Evolutionary conservation across 1,140 invertebrate species (phyloP).

Genomic region (Trissolcus basalis): DNA sequence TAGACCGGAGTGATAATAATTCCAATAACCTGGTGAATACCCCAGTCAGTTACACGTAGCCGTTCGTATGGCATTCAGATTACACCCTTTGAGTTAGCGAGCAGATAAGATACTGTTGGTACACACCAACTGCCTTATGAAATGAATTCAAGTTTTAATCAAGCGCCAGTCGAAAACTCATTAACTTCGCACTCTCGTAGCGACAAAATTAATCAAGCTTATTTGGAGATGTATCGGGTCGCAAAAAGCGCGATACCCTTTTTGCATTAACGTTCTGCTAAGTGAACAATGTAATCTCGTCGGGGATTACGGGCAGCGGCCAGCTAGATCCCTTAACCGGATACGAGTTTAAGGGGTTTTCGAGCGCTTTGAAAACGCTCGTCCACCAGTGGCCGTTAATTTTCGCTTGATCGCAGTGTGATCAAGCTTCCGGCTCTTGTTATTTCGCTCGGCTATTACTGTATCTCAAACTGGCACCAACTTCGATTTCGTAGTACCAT

Average conservation of each 20-base stretch:
- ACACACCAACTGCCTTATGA: conserved; percentile 10
- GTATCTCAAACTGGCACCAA: conserved; percentile 40
- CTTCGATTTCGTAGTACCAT: conserved; percentile 36
- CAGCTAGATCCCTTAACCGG: conserved; percentile 54
- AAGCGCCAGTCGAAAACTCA: conserved; percentile 20
- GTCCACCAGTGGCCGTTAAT: conserved; percentile 61
- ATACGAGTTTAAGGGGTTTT: conserved; percentile 61
- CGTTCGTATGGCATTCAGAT: conserved; percentile 25
- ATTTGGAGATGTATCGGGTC: conserved; percentile 27
- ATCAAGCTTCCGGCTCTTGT: conserved; percentile 52
- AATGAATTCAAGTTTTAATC: conserved; percentile 40
- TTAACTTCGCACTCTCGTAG: conserved; percentile 16
- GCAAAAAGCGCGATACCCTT: conserved; percentile 34
- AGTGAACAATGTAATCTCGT: conserved; percentile 66
- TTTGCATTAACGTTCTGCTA: conserved; percentile 65
- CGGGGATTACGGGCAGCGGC: conserved; percentile 55
- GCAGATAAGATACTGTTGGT: conserved; percentile 25
- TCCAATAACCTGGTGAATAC: conserved; percentile 13
- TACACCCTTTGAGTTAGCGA: conserved; percentile 26
- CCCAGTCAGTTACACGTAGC: conserved; percentile 21
- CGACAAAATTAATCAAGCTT: conserved; percentile 44
- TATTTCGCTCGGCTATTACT: conserved; percentile 42
- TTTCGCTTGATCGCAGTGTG: conserved; percentile 62
- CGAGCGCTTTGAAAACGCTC: conserved; percentile 55
- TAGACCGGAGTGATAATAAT: conserved; percentile 29